These are phyloP conservation scores for Hemistola chrysoprasaria DNA, from an alignment of 2,888 invertebrate genomes.

Conservation along the genomic window DNA sequence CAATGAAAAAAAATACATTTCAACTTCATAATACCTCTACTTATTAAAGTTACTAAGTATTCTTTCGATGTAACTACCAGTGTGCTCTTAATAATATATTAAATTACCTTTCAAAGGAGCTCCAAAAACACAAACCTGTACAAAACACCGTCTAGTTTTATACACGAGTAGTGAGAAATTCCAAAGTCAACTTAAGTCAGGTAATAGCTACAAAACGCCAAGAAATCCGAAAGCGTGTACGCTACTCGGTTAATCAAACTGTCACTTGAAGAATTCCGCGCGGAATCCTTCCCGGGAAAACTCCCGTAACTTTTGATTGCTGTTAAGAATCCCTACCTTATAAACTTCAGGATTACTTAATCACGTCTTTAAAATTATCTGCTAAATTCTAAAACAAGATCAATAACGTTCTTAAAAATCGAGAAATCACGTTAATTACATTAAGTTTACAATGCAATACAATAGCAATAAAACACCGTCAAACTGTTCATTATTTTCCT, in stretches of 20 bases:
- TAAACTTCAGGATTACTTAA: constrained; percentile 71
- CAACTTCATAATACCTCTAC: no score
- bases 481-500: constrained; percentile 51
- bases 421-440: no score
- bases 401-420: no score
- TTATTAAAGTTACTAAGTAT: no score
- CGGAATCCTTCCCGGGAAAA: constrained; percentile 76
- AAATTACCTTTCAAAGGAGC: constrained; percentile 44
- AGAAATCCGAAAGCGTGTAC: constrained; percentile 76
- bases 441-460: no score
- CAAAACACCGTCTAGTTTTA: constrained; percentile 25
- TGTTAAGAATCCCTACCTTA: constrained; percentile 68
- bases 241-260: constrained; percentile 81
- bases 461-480: constrained; percentile 58
- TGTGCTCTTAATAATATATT: no score
- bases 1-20: constrained; percentile 37
- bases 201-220: constrained; percentile 66
- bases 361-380: constrained; percentile 54
- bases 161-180: constrained; percentile 43
- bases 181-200: constrained; percentile 57
- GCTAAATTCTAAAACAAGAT: constrained; percentile 3
- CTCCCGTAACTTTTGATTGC: constrained; percentile 79
- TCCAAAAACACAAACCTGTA: neutral
- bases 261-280: constrained; percentile 81
- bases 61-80: no score